Evolutionary conservation across 2,797 vertebrate genomes (phyloP).

Genomic region (Tamandua tetradactyla): DNA sequence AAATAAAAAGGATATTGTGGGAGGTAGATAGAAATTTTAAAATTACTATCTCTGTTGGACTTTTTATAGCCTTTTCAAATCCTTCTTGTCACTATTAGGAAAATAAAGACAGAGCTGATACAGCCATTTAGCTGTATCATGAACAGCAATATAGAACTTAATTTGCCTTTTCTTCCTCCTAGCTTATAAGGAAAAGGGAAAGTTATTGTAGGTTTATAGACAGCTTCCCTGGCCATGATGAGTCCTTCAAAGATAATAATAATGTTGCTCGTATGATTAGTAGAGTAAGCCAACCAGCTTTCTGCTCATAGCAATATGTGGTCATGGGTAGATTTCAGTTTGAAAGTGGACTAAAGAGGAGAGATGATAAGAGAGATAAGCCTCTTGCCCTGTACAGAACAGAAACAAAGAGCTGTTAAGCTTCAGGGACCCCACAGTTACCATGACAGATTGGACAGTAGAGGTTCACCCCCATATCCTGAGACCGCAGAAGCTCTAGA

Average conservation of each 20-base stretch:
- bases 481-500: not conserved
- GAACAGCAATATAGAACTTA: not conserved
- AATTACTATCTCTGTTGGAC: not conserved
- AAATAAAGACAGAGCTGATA: not conserved
- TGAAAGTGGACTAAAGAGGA: not conserved
- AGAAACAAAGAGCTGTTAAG: not conserved
- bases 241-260: not conserved
- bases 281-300: not conserved
- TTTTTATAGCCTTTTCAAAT: not conserved
- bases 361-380: not conserved
- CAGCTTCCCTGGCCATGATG: not conserved
- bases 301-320: not conserved
- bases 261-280: not conserved
- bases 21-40: not conserved
- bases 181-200: not conserved
- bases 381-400: not conserved
- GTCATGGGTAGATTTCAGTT: not conserved
- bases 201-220: not conserved
- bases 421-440: not conserved
- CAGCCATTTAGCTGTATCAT: not conserved
- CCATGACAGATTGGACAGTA: not conserved
- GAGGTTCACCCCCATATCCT: not conserved
- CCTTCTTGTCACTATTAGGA: not conserved
- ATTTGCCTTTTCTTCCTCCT: not conserved
- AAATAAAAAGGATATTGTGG: not conserved